Percentiles rank a stretch among this genome's conserved stretches.
Conservation (phyloP, 2,113 vertebrate genomes). For the Opisthocomus hoazin region DNA sequence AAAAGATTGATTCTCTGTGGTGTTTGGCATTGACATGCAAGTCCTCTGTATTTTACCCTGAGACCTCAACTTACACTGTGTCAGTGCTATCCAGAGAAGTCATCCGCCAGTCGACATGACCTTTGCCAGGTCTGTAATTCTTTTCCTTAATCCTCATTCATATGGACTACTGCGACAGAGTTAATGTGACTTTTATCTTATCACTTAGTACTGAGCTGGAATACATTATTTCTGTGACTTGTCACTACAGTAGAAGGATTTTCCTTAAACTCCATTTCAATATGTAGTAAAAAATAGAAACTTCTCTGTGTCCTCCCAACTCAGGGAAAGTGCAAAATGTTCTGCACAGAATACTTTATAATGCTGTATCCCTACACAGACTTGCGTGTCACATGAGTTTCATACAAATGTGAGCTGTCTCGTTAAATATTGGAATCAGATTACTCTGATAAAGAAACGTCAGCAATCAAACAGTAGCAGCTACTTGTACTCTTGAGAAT, state of each 20-base stretch:
- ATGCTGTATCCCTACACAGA: neutral
- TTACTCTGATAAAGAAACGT: conserved; percentile 4
- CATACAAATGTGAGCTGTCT: neutral
- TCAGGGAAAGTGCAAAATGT: neutral
- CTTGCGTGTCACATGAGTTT: neutral
- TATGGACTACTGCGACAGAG: neutral
- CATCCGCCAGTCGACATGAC: neutral
- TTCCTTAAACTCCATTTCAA: neutral
- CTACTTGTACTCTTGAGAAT: neutral
- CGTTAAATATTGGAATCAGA: neutral
- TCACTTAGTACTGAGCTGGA: neutral
- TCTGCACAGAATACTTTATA: neutral
- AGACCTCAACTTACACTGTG: neutral
- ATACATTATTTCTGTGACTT: neutral
- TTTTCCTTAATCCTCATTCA: neutral
- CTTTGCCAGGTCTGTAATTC: neutral
- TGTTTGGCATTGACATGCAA: neutral
- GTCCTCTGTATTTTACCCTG: neutral
- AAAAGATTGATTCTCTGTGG: neutral
- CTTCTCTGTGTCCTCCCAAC: neutral
- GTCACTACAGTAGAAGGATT: neutral
- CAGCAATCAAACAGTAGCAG: neutral
- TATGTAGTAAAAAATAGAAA: neutral
- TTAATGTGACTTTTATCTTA: neutral
- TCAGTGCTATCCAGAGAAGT: neutral